A percentile compares a stretch with the other conserved stretches of the same genome.
phyloP scores from a whole-genome alignment of 2,888 invertebrate genomes.

The Halictus ligatus region DNA sequence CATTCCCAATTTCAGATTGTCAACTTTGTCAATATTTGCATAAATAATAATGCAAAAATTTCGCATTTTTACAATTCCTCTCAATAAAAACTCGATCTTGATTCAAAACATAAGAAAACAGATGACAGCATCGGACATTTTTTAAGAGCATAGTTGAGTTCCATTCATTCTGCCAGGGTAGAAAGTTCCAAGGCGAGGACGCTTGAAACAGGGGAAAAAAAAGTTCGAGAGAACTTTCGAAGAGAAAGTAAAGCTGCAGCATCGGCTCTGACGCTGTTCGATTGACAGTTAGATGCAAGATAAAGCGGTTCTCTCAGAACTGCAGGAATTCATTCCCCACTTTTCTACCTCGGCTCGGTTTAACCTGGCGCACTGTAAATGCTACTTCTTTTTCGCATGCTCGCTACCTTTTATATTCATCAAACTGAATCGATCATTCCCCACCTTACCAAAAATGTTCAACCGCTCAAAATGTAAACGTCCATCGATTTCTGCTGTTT shows the following conservation, averaged over 20 bases:
- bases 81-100: background rate
- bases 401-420: slow-evolving; percentile 46
- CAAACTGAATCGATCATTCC: slow-evolving; percentile 11
- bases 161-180: slow-evolving; percentile 1
- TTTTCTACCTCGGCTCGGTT: slow-evolving; percentile 30
- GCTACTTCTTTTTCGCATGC: slow-evolving; percentile 37
- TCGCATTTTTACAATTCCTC: too few species aligned
- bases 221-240: slow-evolving; percentile 33
- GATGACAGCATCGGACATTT: background rate
- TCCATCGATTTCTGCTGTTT: background rate
- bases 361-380: slow-evolving; percentile 19
- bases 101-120: background rate
- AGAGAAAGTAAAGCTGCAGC: slow-evolving; percentile 55
- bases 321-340: slow-evolving; percentile 62
- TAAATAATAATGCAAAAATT: background rate
- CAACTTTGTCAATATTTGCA: too few species aligned
- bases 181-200: slow-evolving; percentile 18
- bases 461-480: slow-evolving; percentile 40
- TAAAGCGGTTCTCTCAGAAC: slow-evolving; percentile 65
- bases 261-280: slow-evolving; percentile 31
- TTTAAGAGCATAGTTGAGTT: slow-evolving; percentile 7
- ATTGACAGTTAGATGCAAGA: slow-evolving; percentile 54
- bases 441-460: slow-evolving; percentile 24
- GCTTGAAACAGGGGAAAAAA: slow-evolving; percentile 28
- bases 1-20: too few species aligned